phyloP scores from a whole-genome alignment of 2,113 vertebrate genomes.

The Murina feae region DNA sequence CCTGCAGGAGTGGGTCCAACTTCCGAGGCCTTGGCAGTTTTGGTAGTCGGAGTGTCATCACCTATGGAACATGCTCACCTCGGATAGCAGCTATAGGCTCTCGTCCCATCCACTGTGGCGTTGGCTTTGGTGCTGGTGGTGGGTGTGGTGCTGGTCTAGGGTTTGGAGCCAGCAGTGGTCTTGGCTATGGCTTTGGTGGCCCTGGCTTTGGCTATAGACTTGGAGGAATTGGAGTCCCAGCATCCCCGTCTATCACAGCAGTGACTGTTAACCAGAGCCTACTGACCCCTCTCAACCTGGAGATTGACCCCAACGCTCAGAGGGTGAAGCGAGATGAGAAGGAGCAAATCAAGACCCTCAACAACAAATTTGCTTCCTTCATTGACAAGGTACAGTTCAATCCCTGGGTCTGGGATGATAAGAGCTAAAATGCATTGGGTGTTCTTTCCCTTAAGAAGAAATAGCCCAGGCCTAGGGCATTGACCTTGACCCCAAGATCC shows the following conservation, averaged over 20 bases:
- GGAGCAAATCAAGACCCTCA: constrained; percentile 77
- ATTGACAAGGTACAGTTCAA: constrained; percentile 76
- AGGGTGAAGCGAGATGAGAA: constrained; percentile 76
- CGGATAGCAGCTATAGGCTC: background rate
- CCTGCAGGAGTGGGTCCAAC: constrained; percentile 26
- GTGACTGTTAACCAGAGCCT: constrained; percentile 74
- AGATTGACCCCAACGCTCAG: constrained; percentile 76
- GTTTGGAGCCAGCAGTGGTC: background rate
- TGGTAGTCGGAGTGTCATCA: constrained; percentile 59
- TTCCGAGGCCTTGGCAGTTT: constrained; percentile 20
- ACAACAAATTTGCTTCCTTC: constrained; percentile 80
- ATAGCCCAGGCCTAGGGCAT: background rate
- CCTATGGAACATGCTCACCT: constrained; percentile 37
- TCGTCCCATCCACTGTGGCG: background rate
- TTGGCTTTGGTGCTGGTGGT: constrained; percentile 44
- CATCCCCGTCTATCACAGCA: constrained; percentile 66
- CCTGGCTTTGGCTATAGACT: constrained; percentile 66
- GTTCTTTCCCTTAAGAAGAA: background rate
- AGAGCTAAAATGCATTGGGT: background rate
- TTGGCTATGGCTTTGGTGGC: constrained; percentile 41
- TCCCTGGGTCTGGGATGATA: background rate
- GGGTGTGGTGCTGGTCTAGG: constrained; percentile 26
- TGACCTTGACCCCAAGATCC: background rate
- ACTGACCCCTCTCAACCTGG: constrained; percentile 72
- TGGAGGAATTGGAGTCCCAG: constrained; percentile 40